A percentile compares a stretch with the other conserved stretches of the same genome.
These are phyloP conservation scores for Pseudorhiza aurosa DNA, from an alignment of 30 jellyfish, hydroid and myxozoan species.

Conservation along the genomic window DNA sequence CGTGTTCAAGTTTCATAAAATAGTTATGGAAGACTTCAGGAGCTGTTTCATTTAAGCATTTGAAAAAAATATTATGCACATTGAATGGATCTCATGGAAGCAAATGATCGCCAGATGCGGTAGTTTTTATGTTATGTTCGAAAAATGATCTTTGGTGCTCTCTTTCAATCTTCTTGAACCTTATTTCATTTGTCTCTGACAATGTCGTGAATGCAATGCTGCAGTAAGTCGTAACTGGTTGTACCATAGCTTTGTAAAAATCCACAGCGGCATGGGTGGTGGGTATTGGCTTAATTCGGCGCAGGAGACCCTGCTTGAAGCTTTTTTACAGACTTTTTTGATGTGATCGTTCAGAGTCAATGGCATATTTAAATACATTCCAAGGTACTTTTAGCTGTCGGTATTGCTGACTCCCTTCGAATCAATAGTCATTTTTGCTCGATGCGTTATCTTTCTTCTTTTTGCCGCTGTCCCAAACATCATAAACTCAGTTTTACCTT, in stretches of 20 bases:
- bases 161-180: constrained; percentile 64
- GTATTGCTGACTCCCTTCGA: constrained; percentile 27
- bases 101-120: constrained; percentile 29
- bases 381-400: constrained; percentile 40
- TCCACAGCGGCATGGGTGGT: constrained; percentile 44
- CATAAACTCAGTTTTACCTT: constrained; percentile 45
- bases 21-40: constrained; percentile 52
- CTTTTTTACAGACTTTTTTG: constrained; percentile 34
- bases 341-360: constrained; percentile 43
- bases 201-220: constrained; percentile 41
- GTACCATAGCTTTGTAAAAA: constrained; percentile 11
- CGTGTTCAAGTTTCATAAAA: constrained; percentile 42
- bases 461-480: constrained; percentile 47
- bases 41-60: constrained; percentile 57
- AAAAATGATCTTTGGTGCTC: constrained; percentile 43
- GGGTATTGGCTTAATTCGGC: constrained; percentile 29
- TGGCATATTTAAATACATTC: constrained; percentile 26
- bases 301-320: constrained; percentile 51
- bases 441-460: constrained; percentile 24
- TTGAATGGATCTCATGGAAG: constrained; percentile 43
- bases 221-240: constrained; percentile 10
- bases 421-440: constrained; percentile 17
- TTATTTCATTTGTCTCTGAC: constrained; percentile 42
- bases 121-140: constrained; percentile 26
- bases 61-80: not conserved